Evolutionary conservation across 2,113 vertebrate species (phyloP).

Genomic region (Neodontobutis hainanensis): DNA sequence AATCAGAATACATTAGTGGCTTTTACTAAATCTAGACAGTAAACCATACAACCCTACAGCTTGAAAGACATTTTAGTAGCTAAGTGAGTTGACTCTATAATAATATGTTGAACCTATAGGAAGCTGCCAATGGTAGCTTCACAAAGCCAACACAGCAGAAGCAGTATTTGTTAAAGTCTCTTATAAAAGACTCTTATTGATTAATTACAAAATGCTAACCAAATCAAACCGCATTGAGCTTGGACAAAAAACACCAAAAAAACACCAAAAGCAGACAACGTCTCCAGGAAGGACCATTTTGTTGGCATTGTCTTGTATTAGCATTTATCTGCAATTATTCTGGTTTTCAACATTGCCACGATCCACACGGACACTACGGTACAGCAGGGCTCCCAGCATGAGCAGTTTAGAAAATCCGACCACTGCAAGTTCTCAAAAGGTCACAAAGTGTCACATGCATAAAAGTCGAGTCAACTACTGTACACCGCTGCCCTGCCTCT

Average conservation of each 20-base stretch:
- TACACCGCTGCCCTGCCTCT: background rate
- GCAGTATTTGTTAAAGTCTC: background rate
- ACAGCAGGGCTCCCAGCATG: conserved; percentile 45
- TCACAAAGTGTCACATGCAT: conserved; percentile 46
- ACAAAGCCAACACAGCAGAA: background rate
- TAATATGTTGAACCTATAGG: background rate
- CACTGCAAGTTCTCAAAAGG: conserved; percentile 62
- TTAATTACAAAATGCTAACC: too few species aligned
- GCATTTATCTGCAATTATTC: too few species aligned
- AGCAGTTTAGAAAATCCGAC: conserved; percentile 58
- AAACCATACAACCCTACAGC: background rate
- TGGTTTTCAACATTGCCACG: conserved; percentile 18
- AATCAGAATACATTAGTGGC: too few species aligned
- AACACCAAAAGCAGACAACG: too few species aligned
- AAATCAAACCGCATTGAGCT: too few species aligned
- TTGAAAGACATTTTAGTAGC: background rate
- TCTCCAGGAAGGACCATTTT: too few species aligned
- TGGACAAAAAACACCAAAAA: too few species aligned
- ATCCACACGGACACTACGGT: conserved; percentile 32
- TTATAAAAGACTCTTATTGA: too few species aligned
- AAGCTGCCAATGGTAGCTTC: background rate
- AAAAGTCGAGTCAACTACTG: conserved; percentile 27
- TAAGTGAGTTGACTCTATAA: background rate
- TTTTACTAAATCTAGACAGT: background rate
- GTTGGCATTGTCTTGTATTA: too few species aligned